phyloP scores from a whole-genome alignment of 2,888 invertebrate genomes.

The Pasiphila rectangulata region DNA sequence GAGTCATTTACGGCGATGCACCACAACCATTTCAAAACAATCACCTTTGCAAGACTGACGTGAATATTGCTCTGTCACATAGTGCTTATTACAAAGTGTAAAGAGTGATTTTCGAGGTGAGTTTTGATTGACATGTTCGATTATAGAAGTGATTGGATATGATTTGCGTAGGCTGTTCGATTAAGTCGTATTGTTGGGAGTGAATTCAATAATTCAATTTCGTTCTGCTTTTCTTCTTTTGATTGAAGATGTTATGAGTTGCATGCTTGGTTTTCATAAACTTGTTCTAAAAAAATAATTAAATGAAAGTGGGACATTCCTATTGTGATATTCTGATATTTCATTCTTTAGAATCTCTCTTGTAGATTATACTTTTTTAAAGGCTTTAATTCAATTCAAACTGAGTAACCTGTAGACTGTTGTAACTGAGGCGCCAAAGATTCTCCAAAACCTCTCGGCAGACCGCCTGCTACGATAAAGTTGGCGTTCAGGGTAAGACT shows the following conservation, averaged over 20 bases:
- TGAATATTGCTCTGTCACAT: constrained; percentile 40
- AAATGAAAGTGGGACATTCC: too few relatives aligned
- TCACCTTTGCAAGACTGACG: constrained; percentile 60
- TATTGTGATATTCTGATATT: too few relatives aligned
- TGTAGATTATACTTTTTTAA: too few relatives aligned
- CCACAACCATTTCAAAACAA: constrained; percentile 59
- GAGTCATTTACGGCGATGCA: constrained; percentile 38
- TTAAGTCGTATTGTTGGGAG: not conserved
- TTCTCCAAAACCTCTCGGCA: too few relatives aligned
- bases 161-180: constrained; percentile 13
- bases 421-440: too few relatives aligned
- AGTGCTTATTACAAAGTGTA: constrained; percentile 26
- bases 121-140: constrained; percentile 39
- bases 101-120: constrained; percentile 32
- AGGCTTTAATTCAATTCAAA: too few relatives aligned
- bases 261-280: too few relatives aligned
- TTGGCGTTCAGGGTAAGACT: too few relatives aligned
- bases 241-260: constrained; percentile 8
- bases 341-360: too few relatives aligned
- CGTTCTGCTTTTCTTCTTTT: not conserved
- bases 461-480: too few relatives aligned
- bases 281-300: too few relatives aligned
- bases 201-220: constrained; percentile 1
- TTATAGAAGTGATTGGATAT: constrained; percentile 27
- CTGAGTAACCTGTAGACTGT: too few relatives aligned